Percentiles rank a stretch among this genome's conserved stretches.
Conservation (phyloP, 2,888 invertebrate genomes). For the Sisyra terminalis region DNA sequence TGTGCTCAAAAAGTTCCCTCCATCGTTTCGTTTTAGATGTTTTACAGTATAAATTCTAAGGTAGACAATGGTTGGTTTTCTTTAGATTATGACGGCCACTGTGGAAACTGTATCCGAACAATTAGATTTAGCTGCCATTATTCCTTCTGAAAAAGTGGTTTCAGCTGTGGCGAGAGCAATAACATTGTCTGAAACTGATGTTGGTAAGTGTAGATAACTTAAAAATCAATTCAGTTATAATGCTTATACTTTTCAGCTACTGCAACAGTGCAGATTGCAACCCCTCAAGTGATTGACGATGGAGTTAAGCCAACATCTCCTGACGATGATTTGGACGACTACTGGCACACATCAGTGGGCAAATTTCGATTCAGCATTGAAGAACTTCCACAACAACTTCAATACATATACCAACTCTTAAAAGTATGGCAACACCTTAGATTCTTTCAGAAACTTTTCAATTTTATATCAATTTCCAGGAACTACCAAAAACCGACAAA, state of each 20-base stretch:
- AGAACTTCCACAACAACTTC: slow-evolving; percentile 79
- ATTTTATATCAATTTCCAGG: slow-evolving; percentile 28
- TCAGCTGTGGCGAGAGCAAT: slow-evolving; percentile 74
- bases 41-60: background rate
- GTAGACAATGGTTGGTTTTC: slow-evolving; percentile 13
- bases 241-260: slow-evolving; percentile 28
- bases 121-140: slow-evolving; percentile 71
- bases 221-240: slow-evolving; percentile 2
- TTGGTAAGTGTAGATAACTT: slow-evolving; percentile 48
- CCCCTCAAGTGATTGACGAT: slow-evolving; percentile 58
- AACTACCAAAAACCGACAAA: slow-evolving; percentile 63
- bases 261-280: slow-evolving; percentile 56
- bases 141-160: slow-evolving; percentile 59
- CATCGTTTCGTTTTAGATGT: background rate
- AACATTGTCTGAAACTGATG: slow-evolving; percentile 77
- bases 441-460: background rate
- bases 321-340: slow-evolving; percentile 57
- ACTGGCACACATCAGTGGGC: slow-evolving; percentile 87
- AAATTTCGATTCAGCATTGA: slow-evolving; percentile 84
- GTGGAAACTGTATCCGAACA: slow-evolving; percentile 87
- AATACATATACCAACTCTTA: slow-evolving; percentile 80
- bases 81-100: slow-evolving; percentile 87
- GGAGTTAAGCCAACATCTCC: slow-evolving; percentile 54
- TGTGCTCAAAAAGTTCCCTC: background rate
- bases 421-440: slow-evolving; percentile 34